Conservation (phyloP, 2,113 vertebrate species). For the Pionites leucogaster region DNA sequence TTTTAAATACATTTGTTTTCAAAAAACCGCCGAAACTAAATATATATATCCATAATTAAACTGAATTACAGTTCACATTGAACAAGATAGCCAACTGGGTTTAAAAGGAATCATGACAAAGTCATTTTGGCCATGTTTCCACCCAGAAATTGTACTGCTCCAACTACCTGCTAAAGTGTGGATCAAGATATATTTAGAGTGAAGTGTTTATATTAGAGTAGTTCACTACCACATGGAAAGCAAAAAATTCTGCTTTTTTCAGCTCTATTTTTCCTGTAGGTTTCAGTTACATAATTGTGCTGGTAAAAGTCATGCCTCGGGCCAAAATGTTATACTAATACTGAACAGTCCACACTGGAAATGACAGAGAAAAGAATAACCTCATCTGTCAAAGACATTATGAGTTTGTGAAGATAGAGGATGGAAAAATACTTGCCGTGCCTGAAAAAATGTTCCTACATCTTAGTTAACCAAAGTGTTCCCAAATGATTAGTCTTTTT, state of each 20-base stretch:
- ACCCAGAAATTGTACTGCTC: background rate
- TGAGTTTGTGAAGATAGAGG: background rate
- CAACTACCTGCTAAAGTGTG: background rate
- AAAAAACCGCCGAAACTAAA: background rate
- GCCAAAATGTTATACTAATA: background rate
- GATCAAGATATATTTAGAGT: background rate
- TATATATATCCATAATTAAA: background rate
- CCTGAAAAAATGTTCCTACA: background rate
- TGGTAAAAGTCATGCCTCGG: background rate
- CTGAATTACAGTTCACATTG: background rate
- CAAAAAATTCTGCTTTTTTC: background rate
- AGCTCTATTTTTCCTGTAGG: background rate
- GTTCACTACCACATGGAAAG: background rate
- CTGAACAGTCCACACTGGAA: background rate
- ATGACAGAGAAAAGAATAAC: background rate
- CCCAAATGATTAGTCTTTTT: background rate
- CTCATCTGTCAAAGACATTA: background rate
- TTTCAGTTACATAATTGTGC: background rate
- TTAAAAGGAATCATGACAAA: background rate
- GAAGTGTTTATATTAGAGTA: background rate
- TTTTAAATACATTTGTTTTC: background rate
- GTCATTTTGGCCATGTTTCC: background rate
- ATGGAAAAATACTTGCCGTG: background rate
- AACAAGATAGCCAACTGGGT: background rate
- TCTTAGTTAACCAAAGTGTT: background rate